Conservation (phyloP, 2,797 vertebrate species). For the Cuculus canorus region DNA sequence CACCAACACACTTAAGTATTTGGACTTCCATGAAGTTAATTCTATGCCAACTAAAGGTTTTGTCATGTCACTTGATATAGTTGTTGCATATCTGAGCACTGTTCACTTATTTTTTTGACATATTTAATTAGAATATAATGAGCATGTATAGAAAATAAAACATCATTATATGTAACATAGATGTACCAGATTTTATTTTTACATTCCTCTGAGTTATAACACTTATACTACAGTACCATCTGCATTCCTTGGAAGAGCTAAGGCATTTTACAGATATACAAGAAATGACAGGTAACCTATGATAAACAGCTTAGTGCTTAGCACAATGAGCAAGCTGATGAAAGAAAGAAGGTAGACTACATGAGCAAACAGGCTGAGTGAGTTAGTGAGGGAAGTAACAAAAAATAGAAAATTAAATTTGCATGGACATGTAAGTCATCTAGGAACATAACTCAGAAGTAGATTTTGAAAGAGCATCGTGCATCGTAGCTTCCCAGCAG, state of each 20-base stretch:
- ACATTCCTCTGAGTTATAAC: constrained; percentile 51
- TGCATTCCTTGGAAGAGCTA: constrained; percentile 49
- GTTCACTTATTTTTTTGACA: constrained; percentile 53
- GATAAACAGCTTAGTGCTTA: constrained; percentile 54
- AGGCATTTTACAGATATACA: constrained; percentile 42
- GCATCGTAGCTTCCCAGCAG: not conserved
- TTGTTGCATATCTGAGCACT: constrained; percentile 19
- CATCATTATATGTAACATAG: constrained; percentile 44
- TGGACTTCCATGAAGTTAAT: not conserved
- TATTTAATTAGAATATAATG: constrained; percentile 42
- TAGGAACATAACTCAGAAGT: not conserved
- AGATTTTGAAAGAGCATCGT: not conserved
- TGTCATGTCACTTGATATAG: not conserved
- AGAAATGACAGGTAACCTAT: constrained; percentile 66
- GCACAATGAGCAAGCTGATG: constrained; percentile 37
- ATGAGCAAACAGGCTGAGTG: not conserved
- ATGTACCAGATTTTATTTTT: constrained; percentile 61
- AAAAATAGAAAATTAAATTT: constrained; percentile 55
- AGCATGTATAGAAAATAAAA: constrained; percentile 55
- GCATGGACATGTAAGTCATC: constrained; percentile 7
- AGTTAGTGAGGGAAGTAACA: constrained; percentile 27
- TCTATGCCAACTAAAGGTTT: not conserved
- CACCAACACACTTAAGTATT: not conserved
- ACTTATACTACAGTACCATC: constrained; percentile 37
- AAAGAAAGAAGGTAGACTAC: constrained; percentile 50